Percentiles rank a stretch among this genome's conserved stretches.
Evolutionary conservation across 2,888 invertebrate species (phyloP).

Genomic region (Therioaphis trifolii): DNA sequence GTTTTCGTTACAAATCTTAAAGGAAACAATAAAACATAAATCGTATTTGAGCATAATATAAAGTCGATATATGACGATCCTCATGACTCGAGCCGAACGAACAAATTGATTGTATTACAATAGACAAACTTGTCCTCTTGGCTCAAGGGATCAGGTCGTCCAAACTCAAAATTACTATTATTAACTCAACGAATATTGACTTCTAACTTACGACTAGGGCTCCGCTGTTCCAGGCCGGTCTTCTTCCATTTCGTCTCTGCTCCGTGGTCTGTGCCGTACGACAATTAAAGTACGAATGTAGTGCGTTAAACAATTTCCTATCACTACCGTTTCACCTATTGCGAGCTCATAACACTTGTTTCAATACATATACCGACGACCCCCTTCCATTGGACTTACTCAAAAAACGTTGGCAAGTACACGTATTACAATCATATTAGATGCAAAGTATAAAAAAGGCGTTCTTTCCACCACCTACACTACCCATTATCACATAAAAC

Average conservation of each 20-base stretch:
- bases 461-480: slow-evolving; percentile 34
- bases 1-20: too few relatives aligned
- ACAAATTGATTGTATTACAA: slow-evolving; percentile 55
- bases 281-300: slow-evolving; percentile 59
- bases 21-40: too few relatives aligned
- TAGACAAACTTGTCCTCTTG: slow-evolving; percentile 60
- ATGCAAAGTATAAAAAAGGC: slow-evolving; percentile 40
- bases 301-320: slow-evolving; percentile 34
- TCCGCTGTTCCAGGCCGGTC: not conserved
- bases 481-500: slow-evolving; percentile 34
- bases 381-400: slow-evolving; percentile 48
- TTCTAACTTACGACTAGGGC: slow-evolving; percentile 1
- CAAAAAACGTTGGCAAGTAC: slow-evolving; percentile 36
- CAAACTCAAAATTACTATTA: slow-evolving; percentile 6
- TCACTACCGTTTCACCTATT: slow-evolving; percentile 53
- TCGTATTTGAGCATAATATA: not conserved
- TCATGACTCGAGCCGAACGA: slow-evolving; percentile 63
- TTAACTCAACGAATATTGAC: not conserved
- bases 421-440: slow-evolving; percentile 55
- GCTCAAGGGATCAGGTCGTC: slow-evolving; percentile 62
- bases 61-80: slow-evolving; percentile 50
- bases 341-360: slow-evolving; percentile 53
- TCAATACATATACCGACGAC: slow-evolving; percentile 44
- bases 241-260: not conserved
- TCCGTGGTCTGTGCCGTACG: slow-evolving; percentile 41